Percentiles rank a stretch among this genome's conserved stretches.
Evolutionary conservation across 2,888 invertebrate species (phyloP).

Genomic region (Pandemis cinnamomeana): DNA sequence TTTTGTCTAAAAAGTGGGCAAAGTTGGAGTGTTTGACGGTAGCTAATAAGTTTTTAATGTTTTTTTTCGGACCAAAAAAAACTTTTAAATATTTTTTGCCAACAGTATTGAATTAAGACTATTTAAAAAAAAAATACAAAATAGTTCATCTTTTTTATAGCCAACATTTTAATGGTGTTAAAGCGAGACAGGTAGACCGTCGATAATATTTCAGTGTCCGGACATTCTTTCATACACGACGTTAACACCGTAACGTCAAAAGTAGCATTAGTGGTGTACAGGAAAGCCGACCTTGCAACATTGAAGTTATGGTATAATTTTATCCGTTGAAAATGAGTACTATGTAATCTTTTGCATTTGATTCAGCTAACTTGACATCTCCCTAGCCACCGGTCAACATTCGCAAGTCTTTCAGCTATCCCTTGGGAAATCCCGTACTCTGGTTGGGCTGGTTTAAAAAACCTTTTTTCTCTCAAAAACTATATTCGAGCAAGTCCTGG

Average conservation of each 20-base stretch:
- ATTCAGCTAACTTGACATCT: not conserved
- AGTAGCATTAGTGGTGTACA: not conserved
- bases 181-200: not conserved
- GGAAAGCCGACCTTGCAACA: not conserved
- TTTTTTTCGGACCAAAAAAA: too few species aligned
- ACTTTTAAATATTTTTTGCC: too few species aligned
- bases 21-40: too few species aligned
- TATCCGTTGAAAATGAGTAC: not conserved
- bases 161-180: not conserved
- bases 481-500: not conserved
- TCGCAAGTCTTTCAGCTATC: slow-evolving; percentile 9
- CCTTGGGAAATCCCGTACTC: not conserved
- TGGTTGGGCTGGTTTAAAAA: not conserved
- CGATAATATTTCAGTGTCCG: slow-evolving; percentile 1
- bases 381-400: slow-evolving; percentile 8
- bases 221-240: not conserved
- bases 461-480: not conserved
- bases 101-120: too few species aligned
- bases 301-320: not conserved
- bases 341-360: not conserved
- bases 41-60: too few species aligned
- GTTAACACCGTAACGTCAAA: not conserved
- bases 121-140: not conserved
- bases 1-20: too few species aligned
- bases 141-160: not conserved